Conservation (phyloP, 1,140 invertebrate species). For the Orchesella cincta region DNA sequence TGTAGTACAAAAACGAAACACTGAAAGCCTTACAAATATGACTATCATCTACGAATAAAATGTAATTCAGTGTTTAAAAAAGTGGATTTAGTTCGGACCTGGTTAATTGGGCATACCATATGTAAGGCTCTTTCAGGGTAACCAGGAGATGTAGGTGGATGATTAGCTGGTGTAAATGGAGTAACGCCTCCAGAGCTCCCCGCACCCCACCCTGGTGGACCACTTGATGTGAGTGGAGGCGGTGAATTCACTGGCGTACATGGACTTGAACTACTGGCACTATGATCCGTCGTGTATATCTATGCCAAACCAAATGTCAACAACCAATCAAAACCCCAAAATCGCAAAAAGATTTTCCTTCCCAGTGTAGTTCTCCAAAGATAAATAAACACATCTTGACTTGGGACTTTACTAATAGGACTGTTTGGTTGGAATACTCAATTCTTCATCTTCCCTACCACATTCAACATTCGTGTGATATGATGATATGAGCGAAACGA, state of each 20-base stretch:
- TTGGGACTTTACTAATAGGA: neutral
- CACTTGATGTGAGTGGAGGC: conserved; percentile 67
- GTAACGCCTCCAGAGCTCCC: conserved; percentile 42
- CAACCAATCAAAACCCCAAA: conserved; percentile 40
- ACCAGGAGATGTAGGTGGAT: conserved; percentile 58
- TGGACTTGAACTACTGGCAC: conserved; percentile 85
- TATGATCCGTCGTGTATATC: conserved; percentile 86
- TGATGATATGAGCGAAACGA: no score
- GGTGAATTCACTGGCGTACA: conserved; percentile 84
- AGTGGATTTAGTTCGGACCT: conserved; percentile 48
- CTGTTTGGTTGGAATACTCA: neutral
- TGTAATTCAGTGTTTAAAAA: neutral
- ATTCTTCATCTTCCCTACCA: neutral
- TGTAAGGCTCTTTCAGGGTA: conserved; percentile 51
- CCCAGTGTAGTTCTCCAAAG: conserved; percentile 23
- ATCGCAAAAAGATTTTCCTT: conserved; percentile 33
- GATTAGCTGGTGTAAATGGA: conserved; percentile 55
- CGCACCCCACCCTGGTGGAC: conserved; percentile 46
- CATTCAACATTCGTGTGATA: no score
- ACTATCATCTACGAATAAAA: neutral
- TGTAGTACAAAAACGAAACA: no score
- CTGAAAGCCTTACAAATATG: neutral
- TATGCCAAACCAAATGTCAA: conserved; percentile 57
- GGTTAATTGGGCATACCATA: conserved; percentile 51
- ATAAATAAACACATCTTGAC: conserved; percentile 25